A percentile compares a stretch with the other conserved stretches of the same genome.
Evolutionary conservation across 2,888 invertebrate species (phyloP).

Genomic region (Rambutsinella grinnellia): DNA sequence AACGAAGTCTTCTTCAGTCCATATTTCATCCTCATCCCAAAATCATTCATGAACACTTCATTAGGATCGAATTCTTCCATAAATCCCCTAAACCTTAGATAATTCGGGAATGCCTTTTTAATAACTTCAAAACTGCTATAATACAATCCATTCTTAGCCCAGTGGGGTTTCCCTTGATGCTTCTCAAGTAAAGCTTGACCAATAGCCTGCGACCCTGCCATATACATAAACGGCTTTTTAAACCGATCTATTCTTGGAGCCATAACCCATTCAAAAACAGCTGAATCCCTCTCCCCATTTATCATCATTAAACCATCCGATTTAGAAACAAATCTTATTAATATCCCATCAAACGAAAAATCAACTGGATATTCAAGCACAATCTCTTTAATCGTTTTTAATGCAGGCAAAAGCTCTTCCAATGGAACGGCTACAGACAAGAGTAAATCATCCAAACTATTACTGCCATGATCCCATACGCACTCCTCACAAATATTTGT

Average conservation of each 20-base stretch:
- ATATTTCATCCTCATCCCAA: no score
- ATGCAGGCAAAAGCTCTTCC: not conserved
- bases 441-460: not conserved
- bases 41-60: constrained; percentile 9
- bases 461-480: not conserved
- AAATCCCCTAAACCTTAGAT: not conserved
- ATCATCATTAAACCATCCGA: not conserved
- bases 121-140: not conserved
- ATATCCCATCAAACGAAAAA: not conserved
- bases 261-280: not conserved
- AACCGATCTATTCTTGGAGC: not conserved
- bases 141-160: not conserved
- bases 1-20: no score
- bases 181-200: not conserved
- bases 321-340: not conserved
- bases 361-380: not conserved
- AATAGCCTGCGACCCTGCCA: not conserved
- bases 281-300: not conserved
- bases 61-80: constrained; percentile 16
- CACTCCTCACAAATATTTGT: not conserved
- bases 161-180: constrained; percentile 8
- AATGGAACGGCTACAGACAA: not conserved
- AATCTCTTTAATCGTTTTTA: not conserved
- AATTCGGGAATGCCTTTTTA: not conserved
- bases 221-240: not conserved